phyloP scores from a whole-genome alignment of 1,140 invertebrate species.

The Araneus ventricosus region DNA sequence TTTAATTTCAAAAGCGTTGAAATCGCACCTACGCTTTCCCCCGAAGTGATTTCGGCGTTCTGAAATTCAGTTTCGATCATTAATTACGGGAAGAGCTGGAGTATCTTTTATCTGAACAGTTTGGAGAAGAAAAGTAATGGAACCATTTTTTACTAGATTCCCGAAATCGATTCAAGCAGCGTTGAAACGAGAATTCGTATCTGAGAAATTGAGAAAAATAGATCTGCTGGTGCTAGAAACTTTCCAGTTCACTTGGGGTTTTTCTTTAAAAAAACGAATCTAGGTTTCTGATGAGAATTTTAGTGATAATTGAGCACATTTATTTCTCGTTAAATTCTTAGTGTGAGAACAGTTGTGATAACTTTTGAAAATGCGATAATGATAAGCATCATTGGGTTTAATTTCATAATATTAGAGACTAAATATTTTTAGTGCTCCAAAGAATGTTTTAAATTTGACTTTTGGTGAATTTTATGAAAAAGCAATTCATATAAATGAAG shows the following conservation, averaged over 20 bases:
- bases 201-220: conserved; percentile 38
- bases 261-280: neutral
- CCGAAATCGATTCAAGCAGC: neutral
- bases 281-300: neutral
- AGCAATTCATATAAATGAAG: too few relatives aligned
- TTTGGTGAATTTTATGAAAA: too few relatives aligned
- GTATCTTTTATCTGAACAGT: conserved; percentile 38
- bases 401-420: neutral
- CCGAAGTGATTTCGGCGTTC: neutral
- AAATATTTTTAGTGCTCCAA: neutral
- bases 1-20: conserved; percentile 20
- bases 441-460: neutral
- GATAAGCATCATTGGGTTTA: neutral
- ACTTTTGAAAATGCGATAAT: neutral
- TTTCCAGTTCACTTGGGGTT: neutral
- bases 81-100: conserved; percentile 24
- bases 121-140: conserved; percentile 44
- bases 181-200: neutral
- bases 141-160: conserved; percentile 16
- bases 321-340: conserved; percentile 23
- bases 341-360: neutral
- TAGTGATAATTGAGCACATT: neutral
- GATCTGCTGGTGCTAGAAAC: neutral
- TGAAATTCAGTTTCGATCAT: conserved; percentile 28
- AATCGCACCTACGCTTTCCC: neutral